These are phyloP conservation scores for Siniperca knerii DNA, from an alignment of 2,113 vertebrate species.

Conservation along the genomic window DNA sequence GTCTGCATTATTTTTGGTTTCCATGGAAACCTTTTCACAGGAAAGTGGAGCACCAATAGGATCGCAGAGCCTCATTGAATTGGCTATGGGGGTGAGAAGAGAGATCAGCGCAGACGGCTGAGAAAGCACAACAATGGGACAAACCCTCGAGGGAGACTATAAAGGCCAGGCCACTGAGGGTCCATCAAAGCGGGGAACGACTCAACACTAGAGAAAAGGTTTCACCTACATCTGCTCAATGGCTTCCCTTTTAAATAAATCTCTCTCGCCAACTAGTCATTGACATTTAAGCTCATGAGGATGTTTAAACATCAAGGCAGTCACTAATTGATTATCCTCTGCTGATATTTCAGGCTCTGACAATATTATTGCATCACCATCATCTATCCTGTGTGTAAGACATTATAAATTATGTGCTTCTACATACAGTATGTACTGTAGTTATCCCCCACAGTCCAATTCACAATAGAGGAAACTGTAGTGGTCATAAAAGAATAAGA, in stretches of 20 bases:
- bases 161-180: constrained; percentile 73
- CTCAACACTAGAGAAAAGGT: constrained; percentile 63
- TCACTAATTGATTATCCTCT: constrained; percentile 70
- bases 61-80: constrained; percentile 70
- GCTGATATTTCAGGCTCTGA: constrained; percentile 74
- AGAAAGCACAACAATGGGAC: constrained; percentile 78
- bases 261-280: constrained; percentile 61
- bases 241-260: constrained; percentile 57
- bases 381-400: constrained; percentile 32
- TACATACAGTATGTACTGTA: constrained; percentile 3
- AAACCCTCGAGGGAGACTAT: constrained; percentile 66
- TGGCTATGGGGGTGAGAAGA: constrained; percentile 73
- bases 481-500: constrained; percentile 1
- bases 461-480: constrained; percentile 37
- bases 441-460: constrained; percentile 20
- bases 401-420: constrained; percentile 26
- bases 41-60: constrained; percentile 80
- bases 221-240: constrained; percentile 72
- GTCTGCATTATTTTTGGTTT: constrained; percentile 80
- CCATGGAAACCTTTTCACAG: constrained; percentile 81
- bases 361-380: constrained; percentile 72
- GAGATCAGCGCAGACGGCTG: constrained; percentile 71
- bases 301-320: constrained; percentile 69
- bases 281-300: constrained; percentile 77
- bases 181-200: constrained; percentile 54